Percentiles rank a stretch among this genome's conserved stretches.
These are phyloP conservation scores for Phasianus colchicus DNA, from an alignment of 2,113 vertebrate genomes.

Conservation along the genomic window DNA sequence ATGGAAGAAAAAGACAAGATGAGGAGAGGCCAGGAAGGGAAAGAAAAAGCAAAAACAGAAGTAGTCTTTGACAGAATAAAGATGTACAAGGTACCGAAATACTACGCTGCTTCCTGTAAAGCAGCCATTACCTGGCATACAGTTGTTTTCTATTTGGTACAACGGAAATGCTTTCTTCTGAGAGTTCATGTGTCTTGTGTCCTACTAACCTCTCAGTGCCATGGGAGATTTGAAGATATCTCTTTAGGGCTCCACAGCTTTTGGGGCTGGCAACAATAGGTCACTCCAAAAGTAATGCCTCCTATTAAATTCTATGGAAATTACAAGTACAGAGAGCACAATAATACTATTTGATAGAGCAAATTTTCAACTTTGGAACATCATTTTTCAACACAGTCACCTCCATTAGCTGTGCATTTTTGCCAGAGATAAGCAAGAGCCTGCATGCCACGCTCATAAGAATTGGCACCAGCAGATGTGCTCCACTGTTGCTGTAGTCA, in stretches of 20 bases:
- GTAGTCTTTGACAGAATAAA: neutral
- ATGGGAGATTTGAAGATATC: neutral
- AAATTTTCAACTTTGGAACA: too few relatives aligned
- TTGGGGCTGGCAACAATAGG: neutral
- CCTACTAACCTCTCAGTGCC: neutral
- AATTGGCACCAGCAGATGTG: too few relatives aligned
- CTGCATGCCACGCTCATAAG: too few relatives aligned
- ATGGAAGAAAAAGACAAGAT: neutral
- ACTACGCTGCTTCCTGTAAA: neutral
- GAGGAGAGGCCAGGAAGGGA: neutral
- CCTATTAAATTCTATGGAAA: too few relatives aligned
- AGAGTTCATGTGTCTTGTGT: neutral
- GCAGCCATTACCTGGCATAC: neutral
- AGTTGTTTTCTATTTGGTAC: neutral
- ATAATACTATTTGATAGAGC: too few relatives aligned
- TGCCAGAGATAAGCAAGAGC: too few relatives aligned
- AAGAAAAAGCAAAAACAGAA: neutral
- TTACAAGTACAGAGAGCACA: too few relatives aligned
- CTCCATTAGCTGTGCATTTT: too few relatives aligned
- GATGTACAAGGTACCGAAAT: neutral
- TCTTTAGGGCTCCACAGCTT: neutral
- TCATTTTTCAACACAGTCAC: too few relatives aligned
- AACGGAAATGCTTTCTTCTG: neutral
- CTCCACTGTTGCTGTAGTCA: too few relatives aligned
- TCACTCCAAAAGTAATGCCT: too few relatives aligned